phyloP scores from a whole-genome alignment of 2,888 invertebrate species.

The Caenorhabditis angaria region DNA sequence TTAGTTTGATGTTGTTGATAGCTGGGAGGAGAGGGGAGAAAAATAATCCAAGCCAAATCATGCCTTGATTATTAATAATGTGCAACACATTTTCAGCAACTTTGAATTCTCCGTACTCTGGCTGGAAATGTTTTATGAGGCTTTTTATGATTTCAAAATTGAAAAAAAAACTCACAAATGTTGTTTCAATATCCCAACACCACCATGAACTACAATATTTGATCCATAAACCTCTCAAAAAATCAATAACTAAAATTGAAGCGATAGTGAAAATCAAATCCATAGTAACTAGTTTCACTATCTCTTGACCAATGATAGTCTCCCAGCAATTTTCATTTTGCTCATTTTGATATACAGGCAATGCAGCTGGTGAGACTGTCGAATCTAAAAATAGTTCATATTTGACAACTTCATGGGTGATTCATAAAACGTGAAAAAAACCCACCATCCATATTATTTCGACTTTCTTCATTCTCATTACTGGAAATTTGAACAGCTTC shows the following conservation, averaged over 20 bases:
- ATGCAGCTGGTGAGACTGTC: constrained; percentile 13
- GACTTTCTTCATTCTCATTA: not conserved
- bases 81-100: constrained; percentile 97
- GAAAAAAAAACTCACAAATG: constrained; percentile 76
- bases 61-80: constrained; percentile 93
- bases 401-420: no score
- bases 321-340: constrained; percentile 86
- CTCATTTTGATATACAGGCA: constrained; percentile 16
- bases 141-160: not conserved
- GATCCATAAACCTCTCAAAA: constrained; percentile 89
- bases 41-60: constrained; percentile 99
- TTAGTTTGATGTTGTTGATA: constrained; percentile 88
- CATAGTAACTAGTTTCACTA: constrained; percentile 93
- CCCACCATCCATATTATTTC: not conserved
- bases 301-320: constrained; percentile 95
- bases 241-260: constrained; percentile 86
- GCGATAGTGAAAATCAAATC: constrained; percentile 88
- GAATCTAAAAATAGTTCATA: no score
- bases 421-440: constrained; percentile 9
- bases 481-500: not conserved
- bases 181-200: constrained; percentile 97
- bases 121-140: constrained; percentile 74
- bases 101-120: constrained; percentile 96
- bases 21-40: constrained; percentile 92
- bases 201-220: constrained; percentile 82